Conservation (phyloP, 1,140 invertebrate genomes). For the Papilio xuthus region DNA sequence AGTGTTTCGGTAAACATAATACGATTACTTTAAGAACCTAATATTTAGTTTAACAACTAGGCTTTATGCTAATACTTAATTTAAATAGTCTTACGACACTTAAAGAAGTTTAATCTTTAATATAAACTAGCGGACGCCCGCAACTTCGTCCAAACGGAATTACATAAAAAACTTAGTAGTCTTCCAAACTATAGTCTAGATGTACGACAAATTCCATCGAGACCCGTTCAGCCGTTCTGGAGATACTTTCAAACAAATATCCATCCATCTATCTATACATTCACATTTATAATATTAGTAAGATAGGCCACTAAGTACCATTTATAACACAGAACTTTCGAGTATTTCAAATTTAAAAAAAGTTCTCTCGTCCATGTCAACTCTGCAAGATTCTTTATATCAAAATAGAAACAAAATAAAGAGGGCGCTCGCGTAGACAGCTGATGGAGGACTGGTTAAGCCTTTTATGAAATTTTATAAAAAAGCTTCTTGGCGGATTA, state of each 20-base stretch:
- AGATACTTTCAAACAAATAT: too few relatives aligned
- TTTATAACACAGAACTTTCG: too few relatives aligned
- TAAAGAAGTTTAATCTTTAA: neutral
- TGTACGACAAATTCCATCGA: too few relatives aligned
- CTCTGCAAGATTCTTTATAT: slow-evolving; percentile 20
- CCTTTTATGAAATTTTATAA: slow-evolving; percentile 33
- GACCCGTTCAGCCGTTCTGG: too few relatives aligned
- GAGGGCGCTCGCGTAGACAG: slow-evolving; percentile 18
- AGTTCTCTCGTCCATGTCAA: neutral
- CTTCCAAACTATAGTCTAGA: too few relatives aligned
- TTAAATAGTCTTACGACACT: neutral
- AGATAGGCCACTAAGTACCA: too few relatives aligned
- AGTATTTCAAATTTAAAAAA: too few relatives aligned
- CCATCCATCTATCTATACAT: too few relatives aligned
- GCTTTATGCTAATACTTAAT: neutral
- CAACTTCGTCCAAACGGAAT: too few relatives aligned
- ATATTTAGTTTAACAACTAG: neutral
- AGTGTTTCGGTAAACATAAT: neutral
- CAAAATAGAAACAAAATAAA: slow-evolving; percentile 32
- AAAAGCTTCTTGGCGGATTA: neutral
- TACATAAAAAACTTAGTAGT: too few relatives aligned
- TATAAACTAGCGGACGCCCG: too few relatives aligned
- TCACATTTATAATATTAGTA: too few relatives aligned
- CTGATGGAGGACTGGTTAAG: slow-evolving; percentile 32
- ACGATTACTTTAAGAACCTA: neutral